These are phyloP conservation scores for Echiichthys vipera DNA, from an alignment of 2,797 vertebrate genomes.

Conservation along the genomic window DNA sequence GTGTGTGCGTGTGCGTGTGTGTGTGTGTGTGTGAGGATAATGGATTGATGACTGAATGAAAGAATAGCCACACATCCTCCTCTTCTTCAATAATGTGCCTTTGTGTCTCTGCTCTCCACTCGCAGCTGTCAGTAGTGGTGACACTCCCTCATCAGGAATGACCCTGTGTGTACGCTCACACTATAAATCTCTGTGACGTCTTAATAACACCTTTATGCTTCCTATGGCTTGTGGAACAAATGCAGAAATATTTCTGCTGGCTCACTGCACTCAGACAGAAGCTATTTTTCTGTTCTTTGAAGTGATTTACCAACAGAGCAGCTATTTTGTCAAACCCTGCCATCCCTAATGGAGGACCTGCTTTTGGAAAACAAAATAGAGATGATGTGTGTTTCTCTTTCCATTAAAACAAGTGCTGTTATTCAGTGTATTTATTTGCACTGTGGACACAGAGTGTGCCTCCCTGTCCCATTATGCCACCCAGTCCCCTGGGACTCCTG, in stretches of 20 bases:
- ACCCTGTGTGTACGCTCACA: conserved; percentile 58
- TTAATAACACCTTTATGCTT: conserved; percentile 78
- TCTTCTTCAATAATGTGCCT: conserved; percentile 26
- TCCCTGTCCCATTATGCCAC: conserved; percentile 69
- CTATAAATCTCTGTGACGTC: conserved; percentile 78
- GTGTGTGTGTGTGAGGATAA: neutral
- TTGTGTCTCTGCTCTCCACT: conserved; percentile 28
- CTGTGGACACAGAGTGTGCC: conserved; percentile 46
- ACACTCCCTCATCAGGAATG: conserved; percentile 82
- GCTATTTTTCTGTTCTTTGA: neutral
- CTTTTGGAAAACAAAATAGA: conserved; percentile 22
- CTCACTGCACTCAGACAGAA: conserved; percentile 18
- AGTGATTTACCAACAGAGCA: conserved; percentile 8
- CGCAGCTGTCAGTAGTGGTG: conserved; percentile 58
- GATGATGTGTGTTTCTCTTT: conserved; percentile 78
- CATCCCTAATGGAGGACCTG: neutral
- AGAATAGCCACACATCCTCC: conserved; percentile 19
- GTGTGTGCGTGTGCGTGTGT: neutral
- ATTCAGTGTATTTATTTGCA: conserved; percentile 71
- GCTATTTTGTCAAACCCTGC: neutral
- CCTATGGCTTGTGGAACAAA: conserved; percentile 51
- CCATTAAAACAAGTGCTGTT: conserved; percentile 68
- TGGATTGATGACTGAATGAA: neutral
- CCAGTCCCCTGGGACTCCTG: conserved; percentile 62
- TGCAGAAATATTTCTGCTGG: conserved; percentile 44